phyloP scores from a whole-genome alignment of 2,888 invertebrate species.

The Colostygia pectinataria region DNA sequence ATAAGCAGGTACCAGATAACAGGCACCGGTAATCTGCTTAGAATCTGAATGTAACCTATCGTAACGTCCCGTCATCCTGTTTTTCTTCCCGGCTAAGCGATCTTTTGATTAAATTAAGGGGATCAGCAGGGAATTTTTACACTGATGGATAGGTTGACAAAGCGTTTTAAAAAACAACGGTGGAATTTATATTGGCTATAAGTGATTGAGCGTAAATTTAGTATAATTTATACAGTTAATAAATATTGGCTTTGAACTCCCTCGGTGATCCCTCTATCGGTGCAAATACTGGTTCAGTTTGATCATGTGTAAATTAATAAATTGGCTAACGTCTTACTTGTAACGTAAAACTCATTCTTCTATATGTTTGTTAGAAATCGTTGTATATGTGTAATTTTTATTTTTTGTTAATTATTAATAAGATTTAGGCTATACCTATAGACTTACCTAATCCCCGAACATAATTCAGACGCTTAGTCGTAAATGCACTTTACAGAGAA shows the following conservation, averaged over 20 bases:
- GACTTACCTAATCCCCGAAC: no score
- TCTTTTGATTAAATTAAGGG: slow-evolving; percentile 83
- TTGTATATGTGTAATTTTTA: no score
- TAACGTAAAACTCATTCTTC: no score
- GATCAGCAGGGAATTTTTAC: slow-evolving; percentile 79
- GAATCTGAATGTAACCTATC: slow-evolving; percentile 44
- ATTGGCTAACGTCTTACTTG: no score
- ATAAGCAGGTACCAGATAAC: no score
- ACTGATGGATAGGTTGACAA: slow-evolving; percentile 81
- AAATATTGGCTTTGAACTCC: slow-evolving; percentile 59
- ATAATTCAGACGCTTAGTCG: no score
- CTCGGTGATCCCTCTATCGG: slow-evolving; percentile 5
- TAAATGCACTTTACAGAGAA: no score
- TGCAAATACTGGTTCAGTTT: slow-evolving; percentile 10
- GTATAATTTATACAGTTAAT: slow-evolving; percentile 74
- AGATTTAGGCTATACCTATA: no score
- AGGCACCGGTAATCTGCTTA: slow-evolving; percentile 5
- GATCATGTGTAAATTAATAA: not conserved
- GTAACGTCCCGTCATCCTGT: slow-evolving; percentile 74
- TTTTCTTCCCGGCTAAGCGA: slow-evolving; percentile 79
- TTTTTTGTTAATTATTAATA: no score
- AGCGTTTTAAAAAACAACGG: slow-evolving; percentile 73
- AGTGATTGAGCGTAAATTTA: slow-evolving; percentile 74
- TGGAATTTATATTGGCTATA: slow-evolving; percentile 78
- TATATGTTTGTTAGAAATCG: no score